A percentile compares a stretch with the other conserved stretches of the same genome.
These are phyloP conservation scores for Cephus runcator DNA, from an alignment of 2,888 invertebrate genomes.

Conservation along the genomic window DNA sequence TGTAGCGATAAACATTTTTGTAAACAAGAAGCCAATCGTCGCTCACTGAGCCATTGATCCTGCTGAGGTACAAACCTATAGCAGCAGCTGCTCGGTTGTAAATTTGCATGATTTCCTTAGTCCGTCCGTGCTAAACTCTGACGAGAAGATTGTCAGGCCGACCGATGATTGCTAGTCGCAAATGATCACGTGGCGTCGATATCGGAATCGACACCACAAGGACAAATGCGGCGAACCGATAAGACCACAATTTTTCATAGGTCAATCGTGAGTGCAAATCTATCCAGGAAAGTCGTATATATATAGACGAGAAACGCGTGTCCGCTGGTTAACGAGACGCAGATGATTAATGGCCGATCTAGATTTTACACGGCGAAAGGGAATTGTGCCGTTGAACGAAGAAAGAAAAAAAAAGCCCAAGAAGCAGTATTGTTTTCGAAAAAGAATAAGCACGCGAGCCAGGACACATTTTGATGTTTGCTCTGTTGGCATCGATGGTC, in stretches of 20 bases:
- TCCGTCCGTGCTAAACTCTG: no score
- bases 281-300: not conserved
- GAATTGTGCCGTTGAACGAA: not conserved
- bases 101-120: not conserved
- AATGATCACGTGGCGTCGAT: not conserved
- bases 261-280: not conserved
- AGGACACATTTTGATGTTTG: not conserved
- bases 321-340: not conserved
- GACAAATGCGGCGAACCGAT: not conserved
- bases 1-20: slow-evolving; percentile 21
- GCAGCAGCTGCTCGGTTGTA: no score
- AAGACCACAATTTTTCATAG: not conserved
- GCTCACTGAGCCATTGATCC: no score
- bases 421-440: not conserved
- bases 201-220: not conserved
- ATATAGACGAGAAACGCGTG: not conserved
- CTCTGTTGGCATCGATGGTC: not conserved
- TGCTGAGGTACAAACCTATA: no score
- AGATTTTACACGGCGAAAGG: not conserved
- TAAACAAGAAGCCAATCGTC: not conserved
- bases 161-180: not conserved
- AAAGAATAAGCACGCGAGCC: not conserved
- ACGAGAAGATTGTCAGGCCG: no score
- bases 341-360: not conserved
- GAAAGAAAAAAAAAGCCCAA: not conserved